Evolutionary conservation across 2,113 vertebrate genomes (phyloP), one percentile per base, ranked within the genome.

Genomic region (Lepisosteus oculatus): DNA sequence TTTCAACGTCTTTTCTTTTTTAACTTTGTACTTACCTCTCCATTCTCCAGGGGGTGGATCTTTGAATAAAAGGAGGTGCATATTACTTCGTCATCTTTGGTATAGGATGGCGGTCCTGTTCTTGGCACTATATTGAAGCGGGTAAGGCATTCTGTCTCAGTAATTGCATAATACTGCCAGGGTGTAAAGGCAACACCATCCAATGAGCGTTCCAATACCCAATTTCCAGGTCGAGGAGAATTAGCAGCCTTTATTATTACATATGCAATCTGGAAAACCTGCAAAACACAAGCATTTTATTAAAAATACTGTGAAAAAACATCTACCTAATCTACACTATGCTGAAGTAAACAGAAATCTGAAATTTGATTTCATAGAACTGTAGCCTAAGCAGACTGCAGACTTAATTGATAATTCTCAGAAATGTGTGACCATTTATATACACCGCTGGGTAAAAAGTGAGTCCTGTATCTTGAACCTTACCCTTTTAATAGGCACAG

Each of bases 51-150:
- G 3, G 97, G 97, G 61, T 97, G 96, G 69, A 99, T 95, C 85
- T 93, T 97, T 43, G 97, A 99, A 77, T 99, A 99, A 82, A 94
- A 97, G 0, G 97, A 97, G 8, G 97, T 99, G 76, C 97, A 99
- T 88, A 98, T 98, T 57, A 99, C 95, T 82, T 99, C 97, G 78
- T 99, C 92, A 47, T 99, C 97, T 69, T 89, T 92, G 43, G 87
- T 74, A 74, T 98, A 99, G 3, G 94, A 96, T 0, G 97, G 96
- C 0, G 92, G 93, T 45, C 96, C 97, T 0, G 84, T 92, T 55
- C 93, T 92, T 2, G 97, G 97, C 54, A 83, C 56, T 55, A 98
- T 93, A 78, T 91, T 91, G 90, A 97, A 99, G 71, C 95, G 94
- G 0, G 93, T 94, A 77, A 97, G 82, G 79, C 97, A 99, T 80